Evolutionary conservation across 2,113 vertebrate genomes (phyloP).

Genomic region (Pollimyrus isidori): DNA sequence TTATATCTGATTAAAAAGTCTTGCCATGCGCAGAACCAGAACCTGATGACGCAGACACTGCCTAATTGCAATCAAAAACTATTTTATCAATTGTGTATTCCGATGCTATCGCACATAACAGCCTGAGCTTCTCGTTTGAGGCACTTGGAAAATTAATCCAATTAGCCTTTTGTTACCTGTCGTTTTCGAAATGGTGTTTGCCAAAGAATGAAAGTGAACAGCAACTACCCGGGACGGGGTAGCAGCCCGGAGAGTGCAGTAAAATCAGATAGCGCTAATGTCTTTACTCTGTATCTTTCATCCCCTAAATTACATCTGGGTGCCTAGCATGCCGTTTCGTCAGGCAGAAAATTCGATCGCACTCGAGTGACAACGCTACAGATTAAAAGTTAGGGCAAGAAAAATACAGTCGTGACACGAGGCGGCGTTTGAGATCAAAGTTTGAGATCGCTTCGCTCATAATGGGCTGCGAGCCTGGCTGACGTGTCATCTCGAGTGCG

Average conservation of each 20-base stretch:
- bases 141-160: conserved; percentile 53
- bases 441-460: background rate
- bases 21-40: conserved; percentile 42
- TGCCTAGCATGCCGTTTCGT: background rate
- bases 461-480: background rate
- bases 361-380: background rate
- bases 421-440: background rate
- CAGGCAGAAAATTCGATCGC: conserved; percentile 8
- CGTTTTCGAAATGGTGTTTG: conserved; percentile 24
- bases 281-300: conserved; percentile 2
- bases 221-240: conserved; percentile 22
- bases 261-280: conserved; percentile 29
- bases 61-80: conserved; percentile 45
- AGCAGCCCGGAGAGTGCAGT: conserved; percentile 17
- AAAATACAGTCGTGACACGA: background rate
- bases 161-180: conserved; percentile 45
- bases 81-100: conserved; percentile 43
- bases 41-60: conserved; percentile 41
- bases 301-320: background rate
- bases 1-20: conserved; percentile 56
- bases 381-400: background rate
- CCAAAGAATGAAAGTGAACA: conserved; percentile 24
- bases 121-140: conserved; percentile 39
- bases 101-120: conserved; percentile 49
- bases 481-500: background rate